These are phyloP conservation scores for Ormyrus thymus DNA, from an alignment of 2,888 invertebrate genomes.

Conservation along the genomic window DNA sequence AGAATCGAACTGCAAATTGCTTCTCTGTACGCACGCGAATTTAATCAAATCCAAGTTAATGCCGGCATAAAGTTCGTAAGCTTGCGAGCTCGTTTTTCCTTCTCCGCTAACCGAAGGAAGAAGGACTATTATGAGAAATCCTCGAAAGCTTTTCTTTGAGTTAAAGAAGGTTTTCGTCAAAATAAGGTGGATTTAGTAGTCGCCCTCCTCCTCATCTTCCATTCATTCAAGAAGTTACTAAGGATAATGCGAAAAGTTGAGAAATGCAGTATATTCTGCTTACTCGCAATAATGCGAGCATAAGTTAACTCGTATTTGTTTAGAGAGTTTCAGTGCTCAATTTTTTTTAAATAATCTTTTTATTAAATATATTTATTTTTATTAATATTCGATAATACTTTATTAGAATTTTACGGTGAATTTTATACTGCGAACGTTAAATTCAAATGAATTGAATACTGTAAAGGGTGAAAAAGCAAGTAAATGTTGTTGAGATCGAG, in stretches of 20 bases:
- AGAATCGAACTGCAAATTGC: constrained; percentile 30
- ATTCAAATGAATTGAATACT: too few relatives aligned
- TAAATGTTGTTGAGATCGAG: too few relatives aligned
- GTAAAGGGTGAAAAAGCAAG: too few relatives aligned
- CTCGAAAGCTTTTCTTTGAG: not conserved
- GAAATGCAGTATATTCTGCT: not conserved
- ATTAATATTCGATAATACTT: too few relatives aligned
- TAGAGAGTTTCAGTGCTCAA: too few relatives aligned
- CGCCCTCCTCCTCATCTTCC: not conserved
- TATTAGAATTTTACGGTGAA: too few relatives aligned
- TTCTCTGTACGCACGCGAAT: constrained; percentile 14
- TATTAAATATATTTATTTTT: too few relatives aligned
- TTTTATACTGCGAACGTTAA: too few relatives aligned
- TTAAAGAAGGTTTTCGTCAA: not conserved
- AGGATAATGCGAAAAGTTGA: not conserved
- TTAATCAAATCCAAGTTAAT: constrained; percentile 42
- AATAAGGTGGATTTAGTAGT: constrained; percentile 9
- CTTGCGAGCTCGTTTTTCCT: constrained; percentile 23
- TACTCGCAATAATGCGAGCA: constrained; percentile 2
- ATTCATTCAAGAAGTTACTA: too few relatives aligned
- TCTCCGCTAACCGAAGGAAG: not conserved
- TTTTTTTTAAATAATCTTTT: too few relatives aligned
- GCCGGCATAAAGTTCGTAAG: constrained; percentile 13
- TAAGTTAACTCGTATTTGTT: too few relatives aligned
- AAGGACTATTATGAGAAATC: not conserved